A percentile compares a stretch with the other conserved stretches of the same genome.
phyloP scores from a whole-genome alignment of 1,140 invertebrate species.

The Pemphigus obesinymphae region DNA sequence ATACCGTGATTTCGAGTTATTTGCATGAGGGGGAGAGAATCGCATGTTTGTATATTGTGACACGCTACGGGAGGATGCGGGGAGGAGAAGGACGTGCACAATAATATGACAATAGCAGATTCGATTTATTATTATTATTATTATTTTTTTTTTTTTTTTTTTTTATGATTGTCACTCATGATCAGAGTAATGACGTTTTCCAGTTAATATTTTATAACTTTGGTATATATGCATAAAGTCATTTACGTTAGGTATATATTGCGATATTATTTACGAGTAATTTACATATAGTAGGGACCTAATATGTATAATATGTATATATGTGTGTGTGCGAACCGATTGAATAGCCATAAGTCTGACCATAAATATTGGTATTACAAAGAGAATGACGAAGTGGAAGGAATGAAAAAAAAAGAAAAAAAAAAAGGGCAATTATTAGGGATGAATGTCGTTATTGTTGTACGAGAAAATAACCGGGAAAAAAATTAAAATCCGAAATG shows the following conservation, averaged over 20 bases:
- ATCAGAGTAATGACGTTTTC: background rate
- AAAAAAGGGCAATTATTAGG: background rate
- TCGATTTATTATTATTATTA: conserved; percentile 25
- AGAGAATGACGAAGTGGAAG: background rate
- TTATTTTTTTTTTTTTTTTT: background rate
- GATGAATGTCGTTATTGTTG: conserved; percentile 23
- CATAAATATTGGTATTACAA: too few species aligned
- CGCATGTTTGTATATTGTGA: conserved; percentile 14
- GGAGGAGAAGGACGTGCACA: background rate
- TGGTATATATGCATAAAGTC: too few species aligned
- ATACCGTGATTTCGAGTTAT: conserved; percentile 21
- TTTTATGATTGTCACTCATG: conserved; percentile 30
- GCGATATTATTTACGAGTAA: background rate
- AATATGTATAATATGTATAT: background rate
- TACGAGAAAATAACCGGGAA: background rate
- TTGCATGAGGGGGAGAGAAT: conserved; percentile 31
- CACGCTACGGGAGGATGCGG: background rate
- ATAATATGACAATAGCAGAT: conserved; percentile 26
- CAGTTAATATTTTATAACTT: too few species aligned
- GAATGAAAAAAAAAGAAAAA: background rate
- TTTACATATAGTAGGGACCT: background rate
- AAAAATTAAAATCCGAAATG: conserved; percentile 38
- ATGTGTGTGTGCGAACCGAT: too few species aligned
- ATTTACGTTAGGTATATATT: too few species aligned
- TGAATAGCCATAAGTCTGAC: too few species aligned